A percentile compares a stretch with the other conserved stretches of the same genome.
These are phyloP conservation scores for Myotis planiceps DNA, from an alignment of 2,797 vertebrate genomes.

Conservation along the genomic window DNA sequence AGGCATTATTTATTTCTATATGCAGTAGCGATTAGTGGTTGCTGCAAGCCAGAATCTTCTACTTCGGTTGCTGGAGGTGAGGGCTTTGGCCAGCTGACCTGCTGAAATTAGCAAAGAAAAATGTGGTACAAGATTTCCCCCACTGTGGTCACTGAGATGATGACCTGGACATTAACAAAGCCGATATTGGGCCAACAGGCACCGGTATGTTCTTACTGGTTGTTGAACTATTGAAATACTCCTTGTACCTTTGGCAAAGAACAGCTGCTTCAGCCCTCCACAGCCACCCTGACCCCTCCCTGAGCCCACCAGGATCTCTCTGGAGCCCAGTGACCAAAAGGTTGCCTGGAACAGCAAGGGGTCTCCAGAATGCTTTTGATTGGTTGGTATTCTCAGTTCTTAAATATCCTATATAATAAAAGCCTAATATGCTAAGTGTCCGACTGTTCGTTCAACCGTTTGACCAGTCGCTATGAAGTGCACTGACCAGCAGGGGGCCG, in stretches of 20 bases:
- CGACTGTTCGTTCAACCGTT: accelerated
- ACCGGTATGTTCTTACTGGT: background rate
- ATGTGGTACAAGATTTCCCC: background rate
- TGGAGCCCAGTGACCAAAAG: background rate
- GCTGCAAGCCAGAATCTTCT: background rate
- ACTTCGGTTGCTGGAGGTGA: background rate
- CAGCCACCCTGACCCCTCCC: background rate
- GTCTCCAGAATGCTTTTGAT: background rate
- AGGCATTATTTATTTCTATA: background rate
- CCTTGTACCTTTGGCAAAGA: background rate
- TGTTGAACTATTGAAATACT: background rate
- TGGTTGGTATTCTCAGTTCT: background rate
- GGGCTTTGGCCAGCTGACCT: background rate
- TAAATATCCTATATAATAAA: background rate
- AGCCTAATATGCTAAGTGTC: too few relatives aligned
- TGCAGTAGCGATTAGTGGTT: background rate
- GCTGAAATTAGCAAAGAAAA: background rate
- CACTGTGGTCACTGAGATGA: background rate
- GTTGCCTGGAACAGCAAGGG: background rate
- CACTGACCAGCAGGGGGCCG: too few relatives aligned
- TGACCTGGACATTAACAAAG: background rate
- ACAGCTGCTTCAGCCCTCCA: background rate
- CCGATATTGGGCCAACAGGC: background rate
- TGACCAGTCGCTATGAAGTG: too few relatives aligned
- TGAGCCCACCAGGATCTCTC: background rate